phyloP scores from a whole-genome alignment of 2,888 invertebrate genomes.

The Ashinkailepas kermadecensis region DNA sequence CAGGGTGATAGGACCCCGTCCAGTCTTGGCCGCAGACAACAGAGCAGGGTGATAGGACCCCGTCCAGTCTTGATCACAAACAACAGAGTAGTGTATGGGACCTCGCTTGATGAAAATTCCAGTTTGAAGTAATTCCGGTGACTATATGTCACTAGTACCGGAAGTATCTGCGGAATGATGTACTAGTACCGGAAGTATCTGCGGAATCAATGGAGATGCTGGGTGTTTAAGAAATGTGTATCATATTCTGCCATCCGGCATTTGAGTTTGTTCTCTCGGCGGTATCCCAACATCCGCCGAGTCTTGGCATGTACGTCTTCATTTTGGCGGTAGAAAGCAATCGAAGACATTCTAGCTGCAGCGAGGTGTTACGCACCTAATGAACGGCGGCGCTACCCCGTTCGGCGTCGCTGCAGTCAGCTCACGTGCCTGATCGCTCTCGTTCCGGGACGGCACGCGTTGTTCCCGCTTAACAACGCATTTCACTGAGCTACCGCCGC shows the following conservation, averaged over 20 bases:
- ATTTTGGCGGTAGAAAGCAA: neutral
- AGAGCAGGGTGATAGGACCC: no score
- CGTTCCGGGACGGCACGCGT: neutral
- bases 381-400: neutral
- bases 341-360: neutral
- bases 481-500: neutral
- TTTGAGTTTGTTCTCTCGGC: no score
- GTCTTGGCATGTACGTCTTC: neutral
- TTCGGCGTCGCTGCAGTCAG: no score
- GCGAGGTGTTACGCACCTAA: neutral
- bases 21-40: no score
- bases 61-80: no score
- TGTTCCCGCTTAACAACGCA: neutral
- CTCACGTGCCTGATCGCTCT: neutral
- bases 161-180: neutral
- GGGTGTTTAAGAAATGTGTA: no score
- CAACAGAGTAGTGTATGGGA: no score
- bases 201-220: neutral
- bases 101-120: neutral
- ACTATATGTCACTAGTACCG: neutral
- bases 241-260: no score
- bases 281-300: neutral
- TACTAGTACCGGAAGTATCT: neutral
- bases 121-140: neutral
- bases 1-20: no score